These are phyloP conservation scores for Diplolepis rosae DNA, from an alignment of 2,888 invertebrate genomes.

Conservation along the genomic window DNA sequence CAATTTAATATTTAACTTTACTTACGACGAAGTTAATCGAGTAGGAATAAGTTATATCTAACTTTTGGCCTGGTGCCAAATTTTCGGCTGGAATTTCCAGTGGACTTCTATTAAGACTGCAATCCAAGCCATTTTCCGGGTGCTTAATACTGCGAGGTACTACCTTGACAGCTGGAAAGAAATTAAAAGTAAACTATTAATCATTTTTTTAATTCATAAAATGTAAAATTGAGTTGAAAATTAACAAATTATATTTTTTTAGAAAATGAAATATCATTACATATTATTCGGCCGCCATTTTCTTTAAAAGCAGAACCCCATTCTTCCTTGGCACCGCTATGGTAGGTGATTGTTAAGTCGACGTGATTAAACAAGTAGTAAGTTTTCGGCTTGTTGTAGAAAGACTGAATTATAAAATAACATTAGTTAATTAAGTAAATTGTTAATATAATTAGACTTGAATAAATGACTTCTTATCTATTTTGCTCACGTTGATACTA, in stretches of 20 bases:
- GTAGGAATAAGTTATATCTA: conserved; percentile 90
- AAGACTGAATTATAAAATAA: conserved; percentile 67
- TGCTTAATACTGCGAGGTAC: conserved; percentile 76
- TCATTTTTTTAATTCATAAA: conserved; percentile 28
- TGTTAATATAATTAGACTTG: not conserved
- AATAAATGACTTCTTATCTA: not conserved
- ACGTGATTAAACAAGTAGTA: conserved; percentile 98
- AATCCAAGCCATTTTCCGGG: conserved; percentile 57
- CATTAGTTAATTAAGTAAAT: not conserved
- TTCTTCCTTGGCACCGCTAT: conserved; percentile 90
- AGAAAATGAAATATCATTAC: conserved; percentile 61
- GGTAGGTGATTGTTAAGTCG: conserved; percentile 93
- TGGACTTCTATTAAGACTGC: conserved; percentile 73
- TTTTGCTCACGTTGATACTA: conserved; percentile 58
- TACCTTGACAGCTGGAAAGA: conserved; percentile 75
- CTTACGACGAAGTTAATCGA: conserved; percentile 84
- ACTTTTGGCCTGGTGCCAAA: conserved; percentile 73
- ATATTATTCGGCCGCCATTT: conserved; percentile 90
- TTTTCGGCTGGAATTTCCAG: conserved; percentile 81
- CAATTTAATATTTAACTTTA: conserved; percentile 31
- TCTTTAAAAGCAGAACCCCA: conserved; percentile 88
- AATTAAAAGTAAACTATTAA: conserved; percentile 40
- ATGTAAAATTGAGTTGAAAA: not conserved
- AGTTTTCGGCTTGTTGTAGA: conserved; percentile 80
- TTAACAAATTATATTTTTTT: not conserved